A percentile compares a stretch with the other conserved stretches of the same genome.
Conservation (phyloP, 2,888 invertebrate species). For the Drosophila planitibia region DNA sequence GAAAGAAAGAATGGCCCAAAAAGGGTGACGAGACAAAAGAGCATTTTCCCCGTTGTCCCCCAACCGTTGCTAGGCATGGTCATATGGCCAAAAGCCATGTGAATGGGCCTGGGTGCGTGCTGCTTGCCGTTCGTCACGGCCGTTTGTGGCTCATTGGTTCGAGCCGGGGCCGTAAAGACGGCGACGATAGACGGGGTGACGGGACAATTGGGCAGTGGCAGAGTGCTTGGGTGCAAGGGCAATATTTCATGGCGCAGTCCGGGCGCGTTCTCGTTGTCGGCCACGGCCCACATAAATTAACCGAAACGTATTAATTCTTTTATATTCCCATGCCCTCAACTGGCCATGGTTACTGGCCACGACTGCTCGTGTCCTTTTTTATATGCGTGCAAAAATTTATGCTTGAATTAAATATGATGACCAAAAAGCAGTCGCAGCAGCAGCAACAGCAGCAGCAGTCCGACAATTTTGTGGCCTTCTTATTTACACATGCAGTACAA, state of each 20-base stretch:
- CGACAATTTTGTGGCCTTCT: conserved; percentile 42
- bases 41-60: neutral
- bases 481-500: conserved; percentile 78
- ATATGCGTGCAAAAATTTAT: conserved; percentile 78
- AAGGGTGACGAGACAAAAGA: conserved; percentile 77
- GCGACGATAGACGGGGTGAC: neutral
- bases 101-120: conserved; percentile 46
- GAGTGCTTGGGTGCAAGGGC: conserved; percentile 27
- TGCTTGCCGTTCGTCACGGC: conserved; percentile 70
- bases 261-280: conserved; percentile 19
- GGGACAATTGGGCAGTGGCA: neutral
- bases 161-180: conserved; percentile 7
- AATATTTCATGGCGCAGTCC: conserved; percentile 62
- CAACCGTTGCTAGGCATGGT: conserved; percentile 11
- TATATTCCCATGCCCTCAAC: conserved; percentile 47
- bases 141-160: conserved; percentile 80
- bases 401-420: conserved; percentile 82
- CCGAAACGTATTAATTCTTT: conserved; percentile 82
- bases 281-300: conserved; percentile 74
- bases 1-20: conserved; percentile 34
- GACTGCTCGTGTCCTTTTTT: conserved; percentile 56
- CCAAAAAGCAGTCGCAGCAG: conserved; percentile 72
- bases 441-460: conserved; percentile 12
- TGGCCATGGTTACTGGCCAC: conserved; percentile 4
- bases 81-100: conserved; percentile 20